Conservation (phyloP, 2,888 invertebrate species). For the Lasioglossum calceatum region DNA sequence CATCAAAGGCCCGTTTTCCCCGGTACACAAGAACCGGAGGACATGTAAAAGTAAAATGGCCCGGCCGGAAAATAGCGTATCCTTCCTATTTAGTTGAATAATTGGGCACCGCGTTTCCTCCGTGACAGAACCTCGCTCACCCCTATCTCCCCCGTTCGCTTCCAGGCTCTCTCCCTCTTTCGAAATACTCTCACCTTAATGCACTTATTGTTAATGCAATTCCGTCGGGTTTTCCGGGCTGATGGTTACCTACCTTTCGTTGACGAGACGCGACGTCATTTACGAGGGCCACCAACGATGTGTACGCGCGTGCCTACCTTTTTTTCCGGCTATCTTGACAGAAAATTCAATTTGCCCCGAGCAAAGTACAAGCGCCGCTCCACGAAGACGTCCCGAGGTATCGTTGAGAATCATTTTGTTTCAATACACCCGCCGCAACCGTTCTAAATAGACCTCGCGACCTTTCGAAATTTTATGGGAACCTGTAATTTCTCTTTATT, state of each 20-base stretch:
- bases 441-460: background rate
- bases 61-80: slow-evolving; percentile 69
- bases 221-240: slow-evolving; percentile 74
- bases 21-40: slow-evolving; percentile 26
- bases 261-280: slow-evolving; percentile 73
- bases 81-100: slow-evolving; percentile 74
- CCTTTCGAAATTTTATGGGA: too few species aligned
- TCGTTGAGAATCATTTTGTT: background rate
- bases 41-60: slow-evolving; percentile 44
- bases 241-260: slow-evolving; percentile 73
- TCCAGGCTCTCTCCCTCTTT: slow-evolving; percentile 41
- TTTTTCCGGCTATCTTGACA: slow-evolving; percentile 30
- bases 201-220: slow-evolving; percentile 78
- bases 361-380: background rate
- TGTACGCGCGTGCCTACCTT: slow-evolving; percentile 24
- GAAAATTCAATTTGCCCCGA: slow-evolving; percentile 57
- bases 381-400: background rate
- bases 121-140: slow-evolving; percentile 51
- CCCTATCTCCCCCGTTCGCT: background rate
- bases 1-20: slow-evolving; percentile 53
- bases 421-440: background rate
- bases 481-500: too few species aligned
- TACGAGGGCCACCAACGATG: slow-evolving; percentile 49
- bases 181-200: slow-evolving; percentile 72
- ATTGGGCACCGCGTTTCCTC: slow-evolving; percentile 73